Conservation (phyloP, 2,888 invertebrate genomes). For the Drosophila subsilvestris region DNA sequence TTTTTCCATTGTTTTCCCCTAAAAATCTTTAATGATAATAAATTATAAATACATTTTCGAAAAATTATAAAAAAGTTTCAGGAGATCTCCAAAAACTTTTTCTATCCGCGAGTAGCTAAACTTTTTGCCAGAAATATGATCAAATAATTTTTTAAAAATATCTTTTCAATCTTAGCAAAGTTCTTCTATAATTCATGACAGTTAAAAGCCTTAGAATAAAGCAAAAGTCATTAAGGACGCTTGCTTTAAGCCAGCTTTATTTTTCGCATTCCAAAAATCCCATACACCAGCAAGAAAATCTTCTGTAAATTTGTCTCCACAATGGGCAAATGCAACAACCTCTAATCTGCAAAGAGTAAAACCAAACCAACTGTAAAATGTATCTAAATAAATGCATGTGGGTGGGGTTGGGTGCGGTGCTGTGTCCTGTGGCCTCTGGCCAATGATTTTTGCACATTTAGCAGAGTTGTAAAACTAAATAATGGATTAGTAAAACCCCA, state of each 20-base stretch:
- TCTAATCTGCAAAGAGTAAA: slow-evolving; percentile 30
- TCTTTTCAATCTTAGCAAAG: not conserved
- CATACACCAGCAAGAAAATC: not conserved
- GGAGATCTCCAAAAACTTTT: not conserved
- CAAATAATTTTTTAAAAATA: not conserved
- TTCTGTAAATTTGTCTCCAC: not conserved
- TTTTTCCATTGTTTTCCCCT: too few relatives aligned
- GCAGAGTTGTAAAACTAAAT: slow-evolving; percentile 42
- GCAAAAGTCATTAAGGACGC: not conserved
- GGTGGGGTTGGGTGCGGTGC: not conserved
- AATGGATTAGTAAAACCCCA: slow-evolving; percentile 53
- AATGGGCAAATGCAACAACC: slow-evolving; percentile 4
- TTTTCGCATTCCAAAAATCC: not conserved
- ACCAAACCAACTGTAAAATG: slow-evolving; percentile 13
- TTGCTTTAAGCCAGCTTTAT: not conserved
- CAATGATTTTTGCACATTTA: slow-evolving; percentile 36
- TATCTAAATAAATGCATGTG: slow-evolving; percentile 4
- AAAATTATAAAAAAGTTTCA: not conserved
- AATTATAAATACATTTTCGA: too few relatives aligned
- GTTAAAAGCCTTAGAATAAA: not conserved
- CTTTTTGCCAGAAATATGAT: not conserved
- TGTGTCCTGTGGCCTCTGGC: not conserved
- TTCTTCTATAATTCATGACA: not conserved
- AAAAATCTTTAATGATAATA: not conserved
- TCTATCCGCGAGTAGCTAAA: fast-evolving